These are phyloP conservation scores for Euplexia lucipara DNA, from an alignment of 2,888 invertebrate species.

Conservation along the genomic window DNA sequence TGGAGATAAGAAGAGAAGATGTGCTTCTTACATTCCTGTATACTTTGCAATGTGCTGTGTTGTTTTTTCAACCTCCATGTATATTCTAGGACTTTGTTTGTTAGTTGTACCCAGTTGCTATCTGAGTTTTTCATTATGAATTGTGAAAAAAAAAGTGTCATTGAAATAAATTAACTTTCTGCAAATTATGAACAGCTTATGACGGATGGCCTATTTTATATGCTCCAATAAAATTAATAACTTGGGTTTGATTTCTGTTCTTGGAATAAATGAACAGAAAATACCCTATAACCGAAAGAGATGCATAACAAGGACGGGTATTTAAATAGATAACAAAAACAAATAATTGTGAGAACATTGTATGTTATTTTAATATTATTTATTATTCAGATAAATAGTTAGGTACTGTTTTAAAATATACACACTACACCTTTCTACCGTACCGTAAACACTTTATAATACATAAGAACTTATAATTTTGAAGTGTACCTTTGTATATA, in stretches of 20 bases:
- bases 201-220: no score
- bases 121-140: no score
- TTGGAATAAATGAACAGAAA: neutral
- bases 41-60: no score
- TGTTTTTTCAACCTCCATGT: no score
- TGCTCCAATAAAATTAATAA: no score
- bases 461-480: constrained; percentile 77
- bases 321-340: constrained; percentile 62
- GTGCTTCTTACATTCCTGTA: no score
- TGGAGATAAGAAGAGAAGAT: no score
- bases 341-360: constrained; percentile 76
- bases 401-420: constrained; percentile 79
- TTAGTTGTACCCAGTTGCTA: no score
- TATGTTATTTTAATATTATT: constrained; percentile 84
- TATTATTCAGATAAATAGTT: constrained; percentile 84
- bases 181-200: no score
- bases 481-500: constrained; percentile 66
- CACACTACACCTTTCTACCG: constrained; percentile 73
- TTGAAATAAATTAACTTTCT: no score
- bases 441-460: constrained; percentile 76
- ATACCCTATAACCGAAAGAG: neutral
- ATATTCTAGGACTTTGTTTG: no score
- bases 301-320: neutral
- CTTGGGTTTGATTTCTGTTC: neutral
- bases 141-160: no score